A percentile compares a stretch with the other conserved stretches of the same genome.
phyloP scores from a whole-genome alignment of 2,113 vertebrate species.

The Laticauda laticaudata region DNA sequence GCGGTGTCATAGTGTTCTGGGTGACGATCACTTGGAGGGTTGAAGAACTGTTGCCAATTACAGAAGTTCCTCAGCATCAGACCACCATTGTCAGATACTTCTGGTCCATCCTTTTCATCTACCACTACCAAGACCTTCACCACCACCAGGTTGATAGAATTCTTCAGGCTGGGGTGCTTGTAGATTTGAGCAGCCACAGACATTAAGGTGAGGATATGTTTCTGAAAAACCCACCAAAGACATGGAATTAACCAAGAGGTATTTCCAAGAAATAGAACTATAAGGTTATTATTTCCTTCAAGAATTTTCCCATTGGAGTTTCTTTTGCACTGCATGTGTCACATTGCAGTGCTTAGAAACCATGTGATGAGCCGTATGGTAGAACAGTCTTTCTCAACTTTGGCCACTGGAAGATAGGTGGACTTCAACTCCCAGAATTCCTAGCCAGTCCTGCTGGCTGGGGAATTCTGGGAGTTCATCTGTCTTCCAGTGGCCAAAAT shows the following conservation, averaged over 20 bases:
- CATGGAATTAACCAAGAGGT: not conserved
- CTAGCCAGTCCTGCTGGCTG: not conserved
- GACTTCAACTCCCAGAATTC: not conserved
- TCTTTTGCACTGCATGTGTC: not conserved
- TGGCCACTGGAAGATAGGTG: not conserved
- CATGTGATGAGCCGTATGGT: not conserved
- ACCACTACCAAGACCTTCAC: conserved; percentile 90
- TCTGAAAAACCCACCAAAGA: conserved; percentile 63
- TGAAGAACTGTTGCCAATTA: conserved; percentile 90
- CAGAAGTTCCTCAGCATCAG: conserved; percentile 93
- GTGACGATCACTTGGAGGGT: conserved; percentile 84
- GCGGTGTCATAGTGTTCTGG: conserved; percentile 92
- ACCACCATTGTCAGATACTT: conserved; percentile 84
- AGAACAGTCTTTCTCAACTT: not conserved
- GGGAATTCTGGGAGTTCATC: too few relatives aligned
- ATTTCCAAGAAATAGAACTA: not conserved
- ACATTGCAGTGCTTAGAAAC: not conserved
- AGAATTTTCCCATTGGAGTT: not conserved
- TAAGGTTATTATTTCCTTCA: not conserved
- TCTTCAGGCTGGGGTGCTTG: conserved; percentile 92
- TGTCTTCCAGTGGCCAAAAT: not conserved
- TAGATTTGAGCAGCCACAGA: conserved; percentile 87
- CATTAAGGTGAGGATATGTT: conserved; percentile 89
- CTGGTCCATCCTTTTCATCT: conserved; percentile 76
- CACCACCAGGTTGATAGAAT: conserved; percentile 85